Conservation (phyloP, 1,140 invertebrate genomes). For the Sminthurinus signatus region DNA sequence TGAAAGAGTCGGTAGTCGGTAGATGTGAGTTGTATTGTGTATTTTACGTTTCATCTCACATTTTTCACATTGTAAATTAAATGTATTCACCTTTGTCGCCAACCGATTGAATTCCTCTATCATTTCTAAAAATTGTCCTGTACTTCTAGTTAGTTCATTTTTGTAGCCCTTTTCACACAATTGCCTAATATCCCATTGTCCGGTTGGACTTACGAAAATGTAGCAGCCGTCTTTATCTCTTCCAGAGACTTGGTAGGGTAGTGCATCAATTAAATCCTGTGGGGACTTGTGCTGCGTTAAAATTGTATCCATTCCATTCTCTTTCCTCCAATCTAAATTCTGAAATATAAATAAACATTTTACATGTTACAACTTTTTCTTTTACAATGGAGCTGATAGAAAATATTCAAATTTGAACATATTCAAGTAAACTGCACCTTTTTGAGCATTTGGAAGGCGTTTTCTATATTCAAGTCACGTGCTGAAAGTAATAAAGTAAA, state of each 20-base stretch:
- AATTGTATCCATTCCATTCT: neutral
- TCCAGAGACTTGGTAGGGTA: constrained; percentile 7
- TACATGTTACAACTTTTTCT: neutral
- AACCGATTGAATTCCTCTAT: too few species aligned
- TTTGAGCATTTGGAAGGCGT: constrained; percentile 77
- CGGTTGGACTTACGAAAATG: neutral
- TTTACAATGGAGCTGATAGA: neutral
- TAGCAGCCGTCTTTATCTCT: constrained; percentile 10
- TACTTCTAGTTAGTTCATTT: too few species aligned
- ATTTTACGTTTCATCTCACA: too few species aligned
- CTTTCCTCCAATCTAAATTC: constrained; percentile 6
- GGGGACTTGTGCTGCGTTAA: neutral
- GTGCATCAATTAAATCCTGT: neutral
- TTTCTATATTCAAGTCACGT: constrained; percentile 56
- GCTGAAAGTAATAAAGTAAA: too few species aligned
- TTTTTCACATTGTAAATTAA: too few species aligned
- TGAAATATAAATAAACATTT: neutral
- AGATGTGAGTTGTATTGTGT: too few species aligned
- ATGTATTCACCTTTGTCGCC: too few species aligned
- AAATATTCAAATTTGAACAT: neutral
- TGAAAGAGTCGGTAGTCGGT: too few species aligned
- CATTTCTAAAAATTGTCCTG: too few species aligned
- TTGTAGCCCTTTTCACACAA: constrained; percentile 21
- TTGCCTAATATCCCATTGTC: neutral
- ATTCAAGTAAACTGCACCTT: constrained; percentile 52